Conservation (phyloP, 2,797 vertebrate species). For the Darevskia nairensis region DNA sequence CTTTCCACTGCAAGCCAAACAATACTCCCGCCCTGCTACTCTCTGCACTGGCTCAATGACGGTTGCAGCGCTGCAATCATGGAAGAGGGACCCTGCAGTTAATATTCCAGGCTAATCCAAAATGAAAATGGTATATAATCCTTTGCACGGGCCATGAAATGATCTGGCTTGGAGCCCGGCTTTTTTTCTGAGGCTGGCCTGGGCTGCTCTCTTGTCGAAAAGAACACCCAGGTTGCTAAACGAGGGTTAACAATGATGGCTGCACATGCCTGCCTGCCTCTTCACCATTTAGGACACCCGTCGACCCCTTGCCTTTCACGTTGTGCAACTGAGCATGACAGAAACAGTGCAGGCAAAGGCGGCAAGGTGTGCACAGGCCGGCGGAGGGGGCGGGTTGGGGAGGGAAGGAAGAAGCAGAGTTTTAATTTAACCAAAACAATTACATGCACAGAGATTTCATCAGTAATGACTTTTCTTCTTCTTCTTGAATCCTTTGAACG, state of each 20-base stretch:
- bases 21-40: background rate
- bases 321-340: background rate
- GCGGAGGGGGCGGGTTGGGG: background rate
- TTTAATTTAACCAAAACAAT: constrained; percentile 20
- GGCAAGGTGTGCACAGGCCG: no score
- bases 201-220: background rate
- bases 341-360: background rate
- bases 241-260: background rate
- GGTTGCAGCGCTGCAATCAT: no score
- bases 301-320: background rate
- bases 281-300: background rate
- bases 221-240: background rate
- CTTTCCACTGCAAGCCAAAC: background rate
- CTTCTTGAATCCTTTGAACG: background rate
- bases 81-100: background rate
- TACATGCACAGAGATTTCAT: background rate
- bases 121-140: no score
- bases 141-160: background rate
- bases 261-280: background rate
- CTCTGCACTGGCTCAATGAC: background rate
- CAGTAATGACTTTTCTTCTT: background rate
- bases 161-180: background rate
- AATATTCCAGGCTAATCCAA: background rate
- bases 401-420: background rate
- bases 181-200: no score